These are phyloP conservation scores for Arenicola marina DNA, from an alignment of 2,888 invertebrate genomes.

Conservation along the genomic window DNA sequence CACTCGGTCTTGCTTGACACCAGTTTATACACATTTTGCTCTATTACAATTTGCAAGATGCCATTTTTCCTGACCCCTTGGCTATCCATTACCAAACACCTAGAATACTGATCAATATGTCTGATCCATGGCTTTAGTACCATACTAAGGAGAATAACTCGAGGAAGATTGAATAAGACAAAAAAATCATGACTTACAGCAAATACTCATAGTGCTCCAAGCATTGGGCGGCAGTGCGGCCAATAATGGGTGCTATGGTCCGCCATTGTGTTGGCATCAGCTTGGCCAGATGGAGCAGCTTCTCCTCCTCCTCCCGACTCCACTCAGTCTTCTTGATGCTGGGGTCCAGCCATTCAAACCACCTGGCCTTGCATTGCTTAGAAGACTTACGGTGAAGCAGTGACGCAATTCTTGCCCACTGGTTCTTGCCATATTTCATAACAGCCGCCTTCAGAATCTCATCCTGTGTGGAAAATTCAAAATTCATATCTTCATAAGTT, in stretches of 20 bases:
- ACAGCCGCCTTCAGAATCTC: conserved; percentile 99
- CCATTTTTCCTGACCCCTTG: too few relatives aligned
- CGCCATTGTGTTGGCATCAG: conserved; percentile 99
- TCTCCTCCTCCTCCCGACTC: conserved; percentile 99
- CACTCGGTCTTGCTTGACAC: too few relatives aligned
- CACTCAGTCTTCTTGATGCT: conserved; percentile 99
- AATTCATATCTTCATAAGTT: too few relatives aligned
- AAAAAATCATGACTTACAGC: conserved; percentile 69
- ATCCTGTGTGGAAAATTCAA: conserved; percentile 79
- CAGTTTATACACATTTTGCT: too few relatives aligned
- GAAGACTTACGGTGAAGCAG: conserved; percentile 96
- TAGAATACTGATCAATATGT: too few relatives aligned
- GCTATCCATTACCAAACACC: too few relatives aligned
- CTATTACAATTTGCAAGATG: too few relatives aligned
- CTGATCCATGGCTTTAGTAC: too few relatives aligned
- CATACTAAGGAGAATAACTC: too few relatives aligned
- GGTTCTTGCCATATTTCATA: conserved; percentile 99
- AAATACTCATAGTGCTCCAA: conserved; percentile 96
- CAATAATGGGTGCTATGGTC: conserved; percentile 98
- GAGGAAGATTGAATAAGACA: not conserved
- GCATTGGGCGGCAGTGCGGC: conserved; percentile 97
- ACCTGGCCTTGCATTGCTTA: conserved; percentile 98
- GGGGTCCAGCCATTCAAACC: conserved; percentile 99
- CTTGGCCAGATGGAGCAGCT: conserved; percentile 94
- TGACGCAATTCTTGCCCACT: conserved; percentile 99